phyloP scores from a whole-genome alignment of 1,140 invertebrate species.

The Euwallacea similis region DNA sequence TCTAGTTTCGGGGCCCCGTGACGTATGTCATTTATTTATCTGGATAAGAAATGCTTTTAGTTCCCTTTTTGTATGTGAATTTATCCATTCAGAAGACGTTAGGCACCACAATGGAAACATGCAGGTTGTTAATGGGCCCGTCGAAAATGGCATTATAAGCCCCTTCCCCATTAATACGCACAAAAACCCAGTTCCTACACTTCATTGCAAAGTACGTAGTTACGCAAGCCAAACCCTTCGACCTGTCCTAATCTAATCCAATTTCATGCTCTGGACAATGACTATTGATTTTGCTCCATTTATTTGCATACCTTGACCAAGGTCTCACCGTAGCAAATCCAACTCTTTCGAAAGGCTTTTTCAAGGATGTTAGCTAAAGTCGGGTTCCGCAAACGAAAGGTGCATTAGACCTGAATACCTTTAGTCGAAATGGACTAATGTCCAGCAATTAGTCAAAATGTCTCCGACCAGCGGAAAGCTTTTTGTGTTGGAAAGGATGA shows the following conservation, averaged over 20 bases:
- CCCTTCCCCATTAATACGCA: too few relatives aligned
- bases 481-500: too few relatives aligned
- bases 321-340: slow-evolving; percentile 40
- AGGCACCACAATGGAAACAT: slow-evolving; percentile 4
- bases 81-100: slow-evolving; percentile 23
- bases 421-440: too few relatives aligned
- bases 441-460: too few relatives aligned
- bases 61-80: slow-evolving; percentile 34
- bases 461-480: too few relatives aligned
- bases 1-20: slow-evolving; percentile 50
- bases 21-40: slow-evolving; percentile 50
- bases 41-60: slow-evolving; percentile 38
- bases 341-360: slow-evolving; percentile 27
- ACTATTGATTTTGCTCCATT: not conserved
- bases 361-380: slow-evolving; percentile 5
- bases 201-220: too few relatives aligned
- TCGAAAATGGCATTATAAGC: too few relatives aligned
- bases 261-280: not conserved
- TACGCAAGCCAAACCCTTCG: not conserved
- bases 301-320: slow-evolving; percentile 34
- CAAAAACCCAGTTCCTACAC: too few relatives aligned
- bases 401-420: too few relatives aligned
- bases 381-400: slow-evolving; percentile 5
- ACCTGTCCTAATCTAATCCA: not conserved
- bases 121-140: not conserved